Evolutionary conservation across 2,797 vertebrate species (phyloP), one percentile per base, ranked within the genome.

Genomic region (Gobionotothen gibberifrons): DNA sequence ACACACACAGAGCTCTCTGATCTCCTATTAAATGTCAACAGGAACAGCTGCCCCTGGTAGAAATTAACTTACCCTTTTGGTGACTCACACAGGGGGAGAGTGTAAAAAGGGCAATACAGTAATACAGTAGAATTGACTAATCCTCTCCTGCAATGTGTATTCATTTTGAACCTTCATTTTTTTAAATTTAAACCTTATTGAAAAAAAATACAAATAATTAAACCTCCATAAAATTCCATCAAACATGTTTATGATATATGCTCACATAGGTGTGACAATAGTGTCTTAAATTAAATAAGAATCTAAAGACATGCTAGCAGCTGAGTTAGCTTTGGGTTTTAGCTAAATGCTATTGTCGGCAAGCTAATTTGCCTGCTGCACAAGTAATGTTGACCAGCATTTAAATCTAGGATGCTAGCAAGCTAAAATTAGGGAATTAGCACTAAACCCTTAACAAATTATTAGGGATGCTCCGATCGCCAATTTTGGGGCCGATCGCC

Each of bases 21-120:
- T 90, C 81, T 82, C 82, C 17, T 59, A 75, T 76, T 87, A 93
- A 93, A 93, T 93, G 92, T 93, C 92, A 92, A 57, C 86, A 72
- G 75, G 67, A 76, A 87, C 93, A 93, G 93, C 92, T 94, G 92
- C 89, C 82, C 73, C 74, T 74, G 78, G 63, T 74, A 78, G 84
- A 85, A 82, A 88, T 85, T 1, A 88, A 77, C 73, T 42, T 78
- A 68, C 78, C 79, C 85, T 83, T 81, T 82, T 26, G 39, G 68
- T 77, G 69, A 79, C 79, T 63, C 72, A 55, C 16, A 66, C 42
- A 19, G n/a, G 39, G 29, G 17, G 12, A 32, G 21, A 15, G 64
- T 26, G n/a, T 56, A 14, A 9, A 52, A 74, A 70, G 43, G 42
- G 63, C 7, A 36, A 3, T 57, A 64, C 40, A 43, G 36, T 62